A percentile compares a stretch with the other conserved stretches of the same genome.
Evolutionary conservation across 2,113 vertebrate genomes (phyloP).

Genomic region (Xenus cinereus): DNA sequence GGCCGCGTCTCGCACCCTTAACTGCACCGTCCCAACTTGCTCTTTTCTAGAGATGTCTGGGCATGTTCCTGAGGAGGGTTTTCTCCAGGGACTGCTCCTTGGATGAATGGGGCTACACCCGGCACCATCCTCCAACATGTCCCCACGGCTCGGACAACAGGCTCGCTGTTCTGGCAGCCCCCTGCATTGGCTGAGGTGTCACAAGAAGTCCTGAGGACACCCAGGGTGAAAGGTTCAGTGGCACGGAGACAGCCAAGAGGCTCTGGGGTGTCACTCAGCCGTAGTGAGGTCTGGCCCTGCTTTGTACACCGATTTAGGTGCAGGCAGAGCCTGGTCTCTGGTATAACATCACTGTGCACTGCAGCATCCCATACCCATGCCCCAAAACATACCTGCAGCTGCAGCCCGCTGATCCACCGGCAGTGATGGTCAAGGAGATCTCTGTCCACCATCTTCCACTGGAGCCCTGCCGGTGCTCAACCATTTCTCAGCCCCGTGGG

Average conservation of each 20-base stretch:
- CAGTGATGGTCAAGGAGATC: rapidly evolving
- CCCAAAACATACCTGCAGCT: background rate
- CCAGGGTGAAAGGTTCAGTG: background rate
- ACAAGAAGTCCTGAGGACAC: background rate
- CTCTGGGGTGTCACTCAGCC: background rate
- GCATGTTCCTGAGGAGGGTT: background rate
- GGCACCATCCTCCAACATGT: background rate
- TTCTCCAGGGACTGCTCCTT: background rate
- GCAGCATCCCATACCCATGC: background rate
- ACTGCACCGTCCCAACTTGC: background rate
- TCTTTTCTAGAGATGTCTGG: background rate
- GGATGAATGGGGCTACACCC: background rate
- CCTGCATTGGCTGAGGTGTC: background rate
- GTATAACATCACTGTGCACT: rapidly evolving
- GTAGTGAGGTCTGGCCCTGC: background rate
- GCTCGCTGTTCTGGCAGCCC: background rate
- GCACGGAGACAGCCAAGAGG: rapidly evolving
- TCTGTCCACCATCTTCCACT: background rate
- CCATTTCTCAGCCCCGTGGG: rapidly evolving
- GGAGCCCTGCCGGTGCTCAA: rapidly evolving
- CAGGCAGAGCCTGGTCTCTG: background rate
- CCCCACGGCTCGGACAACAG: background rate
- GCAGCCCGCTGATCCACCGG: background rate
- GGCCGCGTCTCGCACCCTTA: rapidly evolving
- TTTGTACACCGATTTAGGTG: background rate